Evolutionary conservation across 1,140 invertebrate genomes (phyloP), one percentile per base, ranked within the genome.

Genomic region (Andricus grossulariae): DNA sequence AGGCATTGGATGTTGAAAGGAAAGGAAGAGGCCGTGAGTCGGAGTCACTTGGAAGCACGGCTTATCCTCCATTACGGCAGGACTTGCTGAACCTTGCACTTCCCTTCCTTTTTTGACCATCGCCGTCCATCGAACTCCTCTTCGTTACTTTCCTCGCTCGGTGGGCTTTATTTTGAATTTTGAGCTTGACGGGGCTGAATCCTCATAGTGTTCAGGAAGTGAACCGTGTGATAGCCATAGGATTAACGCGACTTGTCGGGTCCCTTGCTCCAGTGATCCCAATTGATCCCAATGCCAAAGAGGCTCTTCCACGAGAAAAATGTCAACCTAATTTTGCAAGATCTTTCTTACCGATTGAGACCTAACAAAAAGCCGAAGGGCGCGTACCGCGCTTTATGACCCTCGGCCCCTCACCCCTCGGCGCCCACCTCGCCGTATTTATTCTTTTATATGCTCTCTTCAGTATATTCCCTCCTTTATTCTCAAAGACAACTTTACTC

Each of bases 1-100:
- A 54, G 52, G 15, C 52, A 54, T 10, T 19, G 52, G 52, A 15
- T 54, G 39, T 45, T 54, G 49, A 12, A 60, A n/a, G 32, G n/a
- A 72, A 70, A 73, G 60, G 74, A 78, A 74, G 54, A 72, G 15
- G 50, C 71, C 51, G 72, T 55, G 19, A 71, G 19, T 76, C 74
- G 81, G 85, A 87, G 86, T 85, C 84, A 87, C 79, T 81, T 66
- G 55, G 79, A 81, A 83, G 76, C 71, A 72, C 55, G 77, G 86
- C 83, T 88, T 87, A 88, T 87, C 85, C 87, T 88, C 85, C 85
- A 89, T 88, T 87, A 88, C 86, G 73, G 76, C 80, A 77, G 72
- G 76, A 81, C 78, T 82, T 79, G 80, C 60, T 72, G 50, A 12
- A 13, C 32, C 32, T 57, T 21, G 55, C 25, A 16, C 15, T n/a